Conservation (phyloP, 2,797 vertebrate species). For the Myotis vivesi region DNA sequence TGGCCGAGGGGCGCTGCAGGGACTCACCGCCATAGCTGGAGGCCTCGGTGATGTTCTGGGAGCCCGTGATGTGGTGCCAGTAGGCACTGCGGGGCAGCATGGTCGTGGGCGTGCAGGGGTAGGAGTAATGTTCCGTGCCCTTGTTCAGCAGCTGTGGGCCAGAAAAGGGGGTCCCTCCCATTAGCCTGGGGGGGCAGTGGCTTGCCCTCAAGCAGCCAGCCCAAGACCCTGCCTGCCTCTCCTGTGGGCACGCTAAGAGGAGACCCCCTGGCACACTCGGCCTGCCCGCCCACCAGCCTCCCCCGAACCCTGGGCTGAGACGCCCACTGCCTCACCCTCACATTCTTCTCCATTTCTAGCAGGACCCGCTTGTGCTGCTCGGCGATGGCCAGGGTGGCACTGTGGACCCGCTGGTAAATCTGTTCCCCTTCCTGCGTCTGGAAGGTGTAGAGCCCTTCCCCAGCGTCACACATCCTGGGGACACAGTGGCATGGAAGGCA, state of each 20-base stretch:
- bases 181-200: neutral
- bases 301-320: neutral
- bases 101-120: constrained; percentile 93
- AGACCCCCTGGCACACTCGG: neutral
- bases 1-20: fast-evolving
- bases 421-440: constrained; percentile 97
- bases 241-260: neutral
- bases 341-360: constrained; percentile 95
- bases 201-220: neutral
- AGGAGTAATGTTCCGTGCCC: constrained; percentile 90
- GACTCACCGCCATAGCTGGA: constrained; percentile 85
- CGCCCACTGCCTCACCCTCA: constrained; percentile 85
- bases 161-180: neutral
- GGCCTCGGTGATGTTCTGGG: constrained; percentile 88
- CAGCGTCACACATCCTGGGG: constrained; percentile 94
- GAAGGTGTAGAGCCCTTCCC: constrained; percentile 97
- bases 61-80: constrained; percentile 97
- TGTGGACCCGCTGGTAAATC: constrained; percentile 97
- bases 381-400: constrained; percentile 93
- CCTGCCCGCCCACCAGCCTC: neutral
- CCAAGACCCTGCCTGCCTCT: neutral
- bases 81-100: constrained; percentile 96
- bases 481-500: neutral
- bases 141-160: constrained; percentile 89
- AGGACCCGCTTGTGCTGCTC: constrained; percentile 96